A percentile compares a stretch with the other conserved stretches of the same genome.
These are phyloP conservation scores for Cotesia vestalis DNA, from an alignment of 1,140 invertebrate genomes.

Conservation along the genomic window DNA sequence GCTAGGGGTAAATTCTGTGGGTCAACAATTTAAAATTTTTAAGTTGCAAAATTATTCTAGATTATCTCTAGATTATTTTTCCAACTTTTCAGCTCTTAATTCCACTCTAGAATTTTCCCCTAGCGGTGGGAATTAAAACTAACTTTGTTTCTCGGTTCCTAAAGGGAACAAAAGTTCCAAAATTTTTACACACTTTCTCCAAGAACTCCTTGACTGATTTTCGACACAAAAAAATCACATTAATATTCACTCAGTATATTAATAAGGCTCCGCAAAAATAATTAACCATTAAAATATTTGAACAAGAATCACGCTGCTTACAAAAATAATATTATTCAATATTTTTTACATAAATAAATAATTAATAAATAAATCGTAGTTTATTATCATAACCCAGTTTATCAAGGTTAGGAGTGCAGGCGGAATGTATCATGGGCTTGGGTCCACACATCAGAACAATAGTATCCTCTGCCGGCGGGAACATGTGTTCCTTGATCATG, in stretches of 20 bases:
- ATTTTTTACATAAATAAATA: no score
- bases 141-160: no score
- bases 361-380: constrained; percentile 87
- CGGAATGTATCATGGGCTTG: constrained; percentile 98
- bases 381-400: constrained; percentile 86
- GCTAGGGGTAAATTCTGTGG: no score
- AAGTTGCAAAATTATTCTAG: no score
- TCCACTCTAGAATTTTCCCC: no score
- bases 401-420: constrained; percentile 93
- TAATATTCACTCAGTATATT: background rate
- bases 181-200: background rate
- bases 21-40: no score
- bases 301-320: background rate
- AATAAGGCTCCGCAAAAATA: background rate
- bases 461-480: constrained; percentile 81
- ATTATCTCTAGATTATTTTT: no score
- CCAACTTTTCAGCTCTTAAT: no score
- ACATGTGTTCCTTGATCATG: constrained; percentile 91
- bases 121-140: no score
- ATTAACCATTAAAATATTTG: no score
- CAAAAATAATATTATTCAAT: no score
- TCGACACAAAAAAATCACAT: background rate
- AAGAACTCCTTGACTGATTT: background rate
- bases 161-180: background rate
- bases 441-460: constrained; percentile 95